Conservation (phyloP, 1,140 invertebrate genomes). For the Nixonia krombeini region DNA sequence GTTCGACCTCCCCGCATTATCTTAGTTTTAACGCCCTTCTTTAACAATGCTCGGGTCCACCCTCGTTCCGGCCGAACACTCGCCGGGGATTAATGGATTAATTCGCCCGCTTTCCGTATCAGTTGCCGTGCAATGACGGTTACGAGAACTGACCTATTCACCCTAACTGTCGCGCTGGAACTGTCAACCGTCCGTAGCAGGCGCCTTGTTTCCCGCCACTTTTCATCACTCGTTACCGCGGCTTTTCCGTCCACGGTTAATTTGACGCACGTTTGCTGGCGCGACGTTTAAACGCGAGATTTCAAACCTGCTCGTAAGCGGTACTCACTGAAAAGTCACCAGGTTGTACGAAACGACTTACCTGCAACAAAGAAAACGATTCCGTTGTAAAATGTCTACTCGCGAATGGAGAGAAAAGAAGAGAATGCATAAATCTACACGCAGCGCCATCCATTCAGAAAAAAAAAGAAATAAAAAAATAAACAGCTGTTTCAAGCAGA, state of each 20-base stretch:
- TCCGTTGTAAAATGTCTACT: too few relatives aligned
- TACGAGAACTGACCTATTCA: constrained; percentile 49
- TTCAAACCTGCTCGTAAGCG: too few relatives aligned
- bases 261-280: neutral
- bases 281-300: neutral
- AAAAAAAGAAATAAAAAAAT: too few relatives aligned
- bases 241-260: too few relatives aligned
- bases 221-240: too few relatives aligned
- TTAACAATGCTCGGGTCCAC: constrained; percentile 31
- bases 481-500: too few relatives aligned
- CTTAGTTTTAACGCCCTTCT: constrained; percentile 40
- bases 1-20: constrained; percentile 25
- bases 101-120: constrained; percentile 46
- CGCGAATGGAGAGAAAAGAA: too few relatives aligned
- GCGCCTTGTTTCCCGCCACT: too few relatives aligned
- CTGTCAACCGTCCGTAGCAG: neutral
- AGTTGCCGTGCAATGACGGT: constrained; percentile 42
- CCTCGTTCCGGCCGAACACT: constrained; percentile 43
- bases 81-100: constrained; percentile 45
- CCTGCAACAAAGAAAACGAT: constrained; percentile 20
- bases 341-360: constrained; percentile 1
- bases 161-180: constrained; percentile 39
- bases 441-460: too few relatives aligned
- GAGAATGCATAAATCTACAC: too few relatives aligned
- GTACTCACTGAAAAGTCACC: neutral